Evolutionary conservation across 2,113 vertebrate genomes (phyloP), one percentile per base, ranked within the genome.

Genomic region (Planiliza haematocheilus): DNA sequence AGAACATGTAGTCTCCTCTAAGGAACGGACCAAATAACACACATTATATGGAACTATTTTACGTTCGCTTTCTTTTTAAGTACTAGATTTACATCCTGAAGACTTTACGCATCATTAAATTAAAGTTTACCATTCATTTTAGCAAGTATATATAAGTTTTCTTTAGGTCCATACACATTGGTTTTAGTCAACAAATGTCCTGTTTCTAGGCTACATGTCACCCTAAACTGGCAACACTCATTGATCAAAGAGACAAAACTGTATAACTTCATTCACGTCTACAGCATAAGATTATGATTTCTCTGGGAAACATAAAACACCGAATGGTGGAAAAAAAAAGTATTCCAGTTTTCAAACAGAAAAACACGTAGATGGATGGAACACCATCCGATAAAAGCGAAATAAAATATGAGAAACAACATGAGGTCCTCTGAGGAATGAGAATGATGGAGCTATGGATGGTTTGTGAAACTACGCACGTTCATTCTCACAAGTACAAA

Each of bases 321-420:
- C 18, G 14, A 11, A 30, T 5, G 39, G 42, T 59, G 49, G 38
- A 59, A 81, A 73, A 3, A 7, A 6, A 43, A 66, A 37, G 65
- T 62, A 78, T 87, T 90, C 91, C 89, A 92, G 89, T 91, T 89
- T 82, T 61, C 39, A 75, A 79, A 66, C 41, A 75, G 36, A 81
- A 74, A 30, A 77, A 78, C 1, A 46, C 64, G 43, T 4, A 37
- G 56, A 80, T 71, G 57, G 55, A 58, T 70, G 37, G n/a, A n/a
- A 57, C 17, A 30, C 13, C 36, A 55, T 70, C 36, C 20, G 14
- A 53, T 45, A 67, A 82, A 85, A 77, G 51, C 34, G 67, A 62
- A 45, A 49, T 41, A 45, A 86, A 70, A 83, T 8, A 73, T 61
- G 81, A 83, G 49, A 46, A 74, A 69, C 50, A 69, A 86, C 72